A percentile compares a stretch with the other conserved stretches of the same genome.
These are phyloP conservation scores for Calephelis perditalis DNA, from an alignment of 2,888 invertebrate genomes.

Conservation along the genomic window DNA sequence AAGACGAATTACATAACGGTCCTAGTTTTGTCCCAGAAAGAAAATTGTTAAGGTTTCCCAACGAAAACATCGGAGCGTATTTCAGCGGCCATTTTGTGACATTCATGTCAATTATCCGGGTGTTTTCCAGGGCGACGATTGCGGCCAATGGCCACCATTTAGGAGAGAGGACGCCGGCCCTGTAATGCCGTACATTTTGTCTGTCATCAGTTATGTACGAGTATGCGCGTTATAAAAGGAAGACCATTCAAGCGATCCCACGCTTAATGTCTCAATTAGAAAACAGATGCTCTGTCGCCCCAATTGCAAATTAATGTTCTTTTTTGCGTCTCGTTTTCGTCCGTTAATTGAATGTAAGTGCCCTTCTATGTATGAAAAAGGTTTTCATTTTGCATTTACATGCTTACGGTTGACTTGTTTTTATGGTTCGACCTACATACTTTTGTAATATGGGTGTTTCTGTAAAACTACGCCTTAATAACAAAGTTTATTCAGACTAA, in stretches of 20 bases:
- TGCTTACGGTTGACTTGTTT: not conserved
- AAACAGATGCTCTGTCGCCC: conserved; percentile 53
- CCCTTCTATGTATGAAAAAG: conserved; percentile 5
- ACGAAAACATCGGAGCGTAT: conserved; percentile 40
- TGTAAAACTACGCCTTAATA: not conserved
- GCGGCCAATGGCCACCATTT: conserved; percentile 63
- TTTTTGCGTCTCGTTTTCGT: conserved; percentile 42
- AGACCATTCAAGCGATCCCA: conserved; percentile 55
- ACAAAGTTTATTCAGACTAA: too few relatives aligned
- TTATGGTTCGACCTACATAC: not conserved
- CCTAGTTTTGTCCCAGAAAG: conserved; percentile 18
- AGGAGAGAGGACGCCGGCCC: conserved; percentile 45
- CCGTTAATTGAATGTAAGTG: conserved; percentile 36
- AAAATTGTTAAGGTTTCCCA: conserved; percentile 27
- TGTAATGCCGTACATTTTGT: conserved; percentile 50
- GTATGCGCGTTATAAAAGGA: conserved; percentile 60
- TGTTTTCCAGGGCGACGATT: conserved; percentile 63
- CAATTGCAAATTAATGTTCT: conserved; percentile 54
- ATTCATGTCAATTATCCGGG: conserved; percentile 68
- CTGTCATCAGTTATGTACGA: conserved; percentile 56
- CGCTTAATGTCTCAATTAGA: conserved; percentile 72
- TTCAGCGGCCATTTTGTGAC: conserved; percentile 49
- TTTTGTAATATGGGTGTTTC: not conserved
- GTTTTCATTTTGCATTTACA: conserved; percentile 4
- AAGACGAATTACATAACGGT: conserved; percentile 19